A percentile compares a stretch with the other conserved stretches of the same genome.
Conservation (phyloP, 30 jellyfish, hydroid and myxozoan genomes). For the Pelagia noctiluca region DNA sequence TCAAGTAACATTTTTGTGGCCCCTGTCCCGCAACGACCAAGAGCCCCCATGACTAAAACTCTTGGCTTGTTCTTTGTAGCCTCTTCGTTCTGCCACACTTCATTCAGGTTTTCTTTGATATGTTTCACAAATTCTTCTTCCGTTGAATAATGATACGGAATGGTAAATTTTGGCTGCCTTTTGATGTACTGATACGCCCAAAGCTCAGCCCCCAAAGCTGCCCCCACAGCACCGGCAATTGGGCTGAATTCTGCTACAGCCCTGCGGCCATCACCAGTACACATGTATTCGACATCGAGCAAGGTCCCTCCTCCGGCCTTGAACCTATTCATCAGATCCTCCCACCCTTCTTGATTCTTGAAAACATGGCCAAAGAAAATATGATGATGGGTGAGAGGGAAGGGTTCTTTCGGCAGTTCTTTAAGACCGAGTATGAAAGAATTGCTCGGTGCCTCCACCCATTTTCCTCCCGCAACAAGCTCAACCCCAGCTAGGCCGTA, state of each 20-base stretch:
- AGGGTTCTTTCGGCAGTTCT: slow-evolving; percentile 67
- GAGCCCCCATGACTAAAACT: slow-evolving; percentile 75
- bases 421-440: slow-evolving; percentile 70
- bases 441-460: slow-evolving; percentile 69
- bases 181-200: slow-evolving; percentile 55
- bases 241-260: slow-evolving; percentile 85
- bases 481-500: slow-evolving; percentile 61
- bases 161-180: slow-evolving; percentile 22
- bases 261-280: slow-evolving; percentile 66
- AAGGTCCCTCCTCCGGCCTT: slow-evolving; percentile 80
- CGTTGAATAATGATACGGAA: slow-evolving; percentile 41
- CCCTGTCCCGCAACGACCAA: slow-evolving; percentile 82
- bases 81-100: slow-evolving; percentile 27
- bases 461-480: slow-evolving; percentile 48
- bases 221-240: slow-evolving; percentile 79
- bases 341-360: slow-evolving; percentile 83
- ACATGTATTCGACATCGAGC: slow-evolving; percentile 79
- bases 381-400: slow-evolving; percentile 66
- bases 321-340: slow-evolving; percentile 62
- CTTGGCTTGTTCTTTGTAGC: slow-evolving; percentile 33
- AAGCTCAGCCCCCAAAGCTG: slow-evolving; percentile 72
- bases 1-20: slow-evolving; percentile 54
- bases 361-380: slow-evolving; percentile 66
- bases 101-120: too few relatives aligned
- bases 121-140: slow-evolving; percentile 53